Base-by-base conservation (phyloP, 2,797 vertebrate genomes). In the Champsocephalus gunnari region DNA sequence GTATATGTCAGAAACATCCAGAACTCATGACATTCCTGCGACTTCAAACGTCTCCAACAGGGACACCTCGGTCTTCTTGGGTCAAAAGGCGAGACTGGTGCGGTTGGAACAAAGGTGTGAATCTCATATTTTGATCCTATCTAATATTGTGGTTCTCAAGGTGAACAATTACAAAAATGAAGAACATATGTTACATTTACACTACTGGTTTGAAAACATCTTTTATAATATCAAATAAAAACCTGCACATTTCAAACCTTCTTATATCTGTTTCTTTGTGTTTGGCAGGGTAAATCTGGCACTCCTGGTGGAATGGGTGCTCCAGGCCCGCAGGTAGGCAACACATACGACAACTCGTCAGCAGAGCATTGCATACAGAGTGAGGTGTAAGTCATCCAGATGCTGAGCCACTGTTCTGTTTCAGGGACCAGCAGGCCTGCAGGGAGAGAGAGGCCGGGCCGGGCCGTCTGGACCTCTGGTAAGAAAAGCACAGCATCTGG, bases 391-490 rank as follows among this genome's bases (percentile, higher is more conserved):
- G 11, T 24, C 43, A 5, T 6, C n/a, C 14, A 60, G 21, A 44
- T 67, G 11, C 32, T 82, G 45, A 88, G 10, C 3, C 3, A 0
- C 0, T 41, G 8, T 43, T 84, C 54, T 82, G 41, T 87, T 83
- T 85, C 79, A 99, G 98, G 98, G 98, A 7, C 96, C 96, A 0
- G 88, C 94, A 3, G 98, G 98, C 50, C 93, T 97, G 95, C 94
- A 96, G 28, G 98, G 98, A 83, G 98, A 99, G 67, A 92, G 98
- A 91, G 98, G 98, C 69, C 85, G 98, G 73, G 87, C 90, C 1
- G 98, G 98, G 38, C 88, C 96, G 10, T 92, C 94, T 10, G 98
- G 98, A 24, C 82, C 94, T 53, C 92, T 95, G 84, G 98, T 99
- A 93, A 94, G 95, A 92, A 54, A 41, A 7, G 19, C 17, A 9